These are phyloP conservation scores for Pelmatolapia mariae DNA, from an alignment of 2,113 vertebrate genomes.

Conservation along the genomic window DNA sequence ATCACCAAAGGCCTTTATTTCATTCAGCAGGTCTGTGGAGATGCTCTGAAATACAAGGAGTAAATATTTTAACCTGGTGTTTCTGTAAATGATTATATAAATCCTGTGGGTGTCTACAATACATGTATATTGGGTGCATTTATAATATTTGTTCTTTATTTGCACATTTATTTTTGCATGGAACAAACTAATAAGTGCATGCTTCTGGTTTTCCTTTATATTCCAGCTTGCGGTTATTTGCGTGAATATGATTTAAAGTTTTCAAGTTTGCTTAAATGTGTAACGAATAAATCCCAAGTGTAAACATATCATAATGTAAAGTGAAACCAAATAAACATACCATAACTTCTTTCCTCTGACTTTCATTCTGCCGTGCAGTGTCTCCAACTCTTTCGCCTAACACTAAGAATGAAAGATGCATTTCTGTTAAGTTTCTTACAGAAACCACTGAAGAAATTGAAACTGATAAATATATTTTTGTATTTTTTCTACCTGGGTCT, in stretches of 20 bases:
- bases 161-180: neutral
- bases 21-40: conserved; percentile 54
- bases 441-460: neutral
- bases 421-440: neutral
- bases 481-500: conserved; percentile 48
- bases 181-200: neutral
- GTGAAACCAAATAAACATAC: conserved; percentile 31
- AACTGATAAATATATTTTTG: neutral
- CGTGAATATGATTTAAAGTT: neutral
- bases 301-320: neutral
- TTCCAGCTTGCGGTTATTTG: neutral
- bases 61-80: neutral
- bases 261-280: neutral
- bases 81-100: neutral
- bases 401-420: conserved; percentile 34
- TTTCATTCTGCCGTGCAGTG: conserved; percentile 37
- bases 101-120: neutral
- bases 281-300: neutral
- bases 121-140: neutral
- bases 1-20: conserved; percentile 55
- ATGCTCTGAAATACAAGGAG: conserved; percentile 43
- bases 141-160: neutral
- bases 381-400: conserved; percentile 61
- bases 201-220: neutral
- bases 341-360: conserved; percentile 60